Percentiles rank a stretch among this genome's conserved stretches.
phyloP scores from a whole-genome alignment of 2,888 invertebrate species.

The Pammene fasciana region DNA sequence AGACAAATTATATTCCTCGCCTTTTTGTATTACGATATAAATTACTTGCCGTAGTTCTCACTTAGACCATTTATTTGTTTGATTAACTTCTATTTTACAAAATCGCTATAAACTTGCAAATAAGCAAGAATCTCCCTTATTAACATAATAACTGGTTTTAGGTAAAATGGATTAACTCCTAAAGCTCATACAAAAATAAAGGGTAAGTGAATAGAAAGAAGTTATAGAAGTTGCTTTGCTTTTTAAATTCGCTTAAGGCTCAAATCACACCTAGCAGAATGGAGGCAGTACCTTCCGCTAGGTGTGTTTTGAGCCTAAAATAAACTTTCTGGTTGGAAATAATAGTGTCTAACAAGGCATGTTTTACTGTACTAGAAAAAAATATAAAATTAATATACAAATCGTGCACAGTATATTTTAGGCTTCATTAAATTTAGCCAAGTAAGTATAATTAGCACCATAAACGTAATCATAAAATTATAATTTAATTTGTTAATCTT shows the following conservation, averaged over 20 bases:
- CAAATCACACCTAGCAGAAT: no score
- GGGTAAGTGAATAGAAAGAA: slow-evolving; percentile 56
- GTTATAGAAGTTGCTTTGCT: slow-evolving; percentile 44
- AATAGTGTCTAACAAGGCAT: slow-evolving; percentile 7
- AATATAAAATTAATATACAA: background rate
- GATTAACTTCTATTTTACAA: background rate
- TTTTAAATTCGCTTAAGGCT: slow-evolving; percentile 34
- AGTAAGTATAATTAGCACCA: background rate
- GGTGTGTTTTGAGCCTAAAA: no score
- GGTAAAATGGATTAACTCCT: slow-evolving; percentile 74
- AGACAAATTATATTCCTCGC: no score
- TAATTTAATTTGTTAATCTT: background rate
- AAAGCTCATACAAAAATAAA: slow-evolving; percentile 49
- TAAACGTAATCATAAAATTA: background rate
- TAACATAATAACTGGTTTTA: slow-evolving; percentile 58
- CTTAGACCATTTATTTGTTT: background rate
- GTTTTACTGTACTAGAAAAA: background rate
- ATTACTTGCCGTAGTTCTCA: no score
- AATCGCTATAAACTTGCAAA: slow-evolving; percentile 11
- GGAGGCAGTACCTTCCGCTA: no score
- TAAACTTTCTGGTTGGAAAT: slow-evolving; percentile 32
- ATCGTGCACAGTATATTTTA: background rate
- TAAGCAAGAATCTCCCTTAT: slow-evolving; percentile 20
- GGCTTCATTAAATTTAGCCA: background rate
- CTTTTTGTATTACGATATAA: background rate